phyloP scores from a whole-genome alignment of 37 sponge, comb jelly and placozoan genomes.

The Halichondria panicea region DNA sequence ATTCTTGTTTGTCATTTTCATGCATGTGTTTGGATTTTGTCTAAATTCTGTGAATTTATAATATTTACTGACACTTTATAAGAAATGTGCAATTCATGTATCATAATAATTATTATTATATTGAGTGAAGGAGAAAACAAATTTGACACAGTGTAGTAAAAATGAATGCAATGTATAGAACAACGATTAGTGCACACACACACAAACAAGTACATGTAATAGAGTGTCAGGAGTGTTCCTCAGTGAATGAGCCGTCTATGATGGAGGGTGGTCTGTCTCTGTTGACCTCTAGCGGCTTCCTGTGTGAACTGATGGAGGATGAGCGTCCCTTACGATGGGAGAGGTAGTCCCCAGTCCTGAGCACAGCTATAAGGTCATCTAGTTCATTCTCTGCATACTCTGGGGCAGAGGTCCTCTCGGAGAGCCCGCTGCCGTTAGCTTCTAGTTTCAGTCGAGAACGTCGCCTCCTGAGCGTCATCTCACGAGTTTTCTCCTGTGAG shows the following conservation, averaged over 20 bases:
- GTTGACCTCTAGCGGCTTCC: slow-evolving; percentile 31
- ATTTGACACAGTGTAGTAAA: no score
- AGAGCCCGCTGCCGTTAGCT: not conserved
- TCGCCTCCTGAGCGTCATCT: slow-evolving; percentile 32
- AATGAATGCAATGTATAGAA: no score
- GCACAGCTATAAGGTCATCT: slow-evolving; percentile 75
- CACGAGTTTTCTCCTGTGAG: slow-evolving; percentile 37
- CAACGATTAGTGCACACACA: no score
- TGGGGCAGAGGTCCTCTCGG: not conserved
- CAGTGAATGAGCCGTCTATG: not conserved
- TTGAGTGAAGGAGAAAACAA: no score
- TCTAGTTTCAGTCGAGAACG: slow-evolving; percentile 17
- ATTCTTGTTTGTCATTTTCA: no score
- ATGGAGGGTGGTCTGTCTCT: slow-evolving; percentile 21
- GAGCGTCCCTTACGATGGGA: not conserved
- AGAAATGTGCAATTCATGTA: no score
- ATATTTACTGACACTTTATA: no score
- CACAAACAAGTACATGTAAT: no score
- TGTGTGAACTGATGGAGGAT: not conserved
- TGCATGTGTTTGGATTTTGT: no score
- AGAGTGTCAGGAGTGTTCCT: no score
- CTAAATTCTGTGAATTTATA: no score
- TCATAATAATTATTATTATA: no score
- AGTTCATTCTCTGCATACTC: slow-evolving; percentile 54
- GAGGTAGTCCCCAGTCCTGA: slow-evolving; percentile 64